Evolutionary conservation across 2,113 vertebrate genomes (phyloP), one percentile per base, ranked within the genome.

Genomic region (Cynopterus brachyotis): DNA sequence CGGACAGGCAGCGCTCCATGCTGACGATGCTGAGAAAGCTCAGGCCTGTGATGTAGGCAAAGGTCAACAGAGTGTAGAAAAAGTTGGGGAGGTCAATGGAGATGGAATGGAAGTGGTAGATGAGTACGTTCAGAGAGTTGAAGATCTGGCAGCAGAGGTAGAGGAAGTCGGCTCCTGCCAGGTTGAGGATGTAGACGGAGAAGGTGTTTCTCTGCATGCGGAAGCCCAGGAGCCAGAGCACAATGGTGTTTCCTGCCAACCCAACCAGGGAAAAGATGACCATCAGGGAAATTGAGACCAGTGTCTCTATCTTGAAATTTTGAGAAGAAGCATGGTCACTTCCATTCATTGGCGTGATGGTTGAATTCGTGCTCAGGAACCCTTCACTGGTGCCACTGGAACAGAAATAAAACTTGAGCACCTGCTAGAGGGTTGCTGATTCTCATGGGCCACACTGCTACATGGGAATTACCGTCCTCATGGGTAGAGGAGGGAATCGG

Each of bases 71-170:
- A 9, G 8, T 2, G 15, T 0, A 0, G 32, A 78, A 22, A 19
- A 57, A 66, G 0, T 0, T 0, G 35, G 1, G 5, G n/a, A 42
- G 19, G 28, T 0, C 1, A 30, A 15, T 0, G 17, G 12, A 6
- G 5, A 0, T 0, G 35, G 2, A 11, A 1, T 3, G 3, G 17
- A 37, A 66, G n/a, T 6, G 2, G 50, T 0, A 9, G 19, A 24
- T 4, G 37, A 73, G 6, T 5, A 0, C 0, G 8, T 2, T 0
- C 57, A 94, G 40, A 26, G 9, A 6, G 3, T 1, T 0, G 15
- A 40, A 2, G 1, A 28, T 5, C 6, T n/a, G n/a, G n/a, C 17
- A 40, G 75, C 20, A 45, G 55, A 91, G 80, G 35, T 11, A 45
- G 16, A 92, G 24, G 42, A 85, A 83, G 69, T 89, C 57, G 0